These are phyloP conservation scores for Halichoerus grypus DNA, from an alignment of 2,113 vertebrate species.

Conservation along the genomic window DNA sequence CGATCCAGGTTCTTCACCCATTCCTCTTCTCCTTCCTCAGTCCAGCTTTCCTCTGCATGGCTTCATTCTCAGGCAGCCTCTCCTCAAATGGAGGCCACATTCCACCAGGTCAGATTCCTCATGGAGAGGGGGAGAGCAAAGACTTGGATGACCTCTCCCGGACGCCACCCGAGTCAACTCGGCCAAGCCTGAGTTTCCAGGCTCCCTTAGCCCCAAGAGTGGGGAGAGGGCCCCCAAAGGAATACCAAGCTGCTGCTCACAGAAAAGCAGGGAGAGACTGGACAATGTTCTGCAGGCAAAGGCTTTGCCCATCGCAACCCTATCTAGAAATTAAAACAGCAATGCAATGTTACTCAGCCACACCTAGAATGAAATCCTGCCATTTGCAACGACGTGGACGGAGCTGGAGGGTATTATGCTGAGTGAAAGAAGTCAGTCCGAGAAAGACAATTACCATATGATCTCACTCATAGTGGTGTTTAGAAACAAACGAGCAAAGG, in stretches of 20 bases:
- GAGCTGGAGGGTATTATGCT: not conserved
- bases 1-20: not conserved
- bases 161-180: no score
- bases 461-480: not conserved
- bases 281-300: not conserved
- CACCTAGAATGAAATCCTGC: not conserved
- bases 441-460: not conserved
- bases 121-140: no score
- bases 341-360: accelerated
- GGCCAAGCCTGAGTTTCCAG: not conserved
- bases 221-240: not conserved
- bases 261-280: not conserved
- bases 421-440: not conserved
- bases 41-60: not conserved
- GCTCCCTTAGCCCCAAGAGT: not conserved
- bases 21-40: not conserved
- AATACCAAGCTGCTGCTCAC: not conserved
- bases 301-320: not conserved
- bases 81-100: not conserved
- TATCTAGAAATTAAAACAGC: not conserved
- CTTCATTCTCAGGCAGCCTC: not conserved
- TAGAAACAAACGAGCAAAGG: not conserved
- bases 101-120: not conserved
- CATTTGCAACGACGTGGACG: not conserved
- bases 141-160: not conserved